A percentile compares a stretch with the other conserved stretches of the same genome.
phyloP scores from a whole-genome alignment of 2,113 vertebrate genomes.

The Phrynosoma blainvillii region DNA sequence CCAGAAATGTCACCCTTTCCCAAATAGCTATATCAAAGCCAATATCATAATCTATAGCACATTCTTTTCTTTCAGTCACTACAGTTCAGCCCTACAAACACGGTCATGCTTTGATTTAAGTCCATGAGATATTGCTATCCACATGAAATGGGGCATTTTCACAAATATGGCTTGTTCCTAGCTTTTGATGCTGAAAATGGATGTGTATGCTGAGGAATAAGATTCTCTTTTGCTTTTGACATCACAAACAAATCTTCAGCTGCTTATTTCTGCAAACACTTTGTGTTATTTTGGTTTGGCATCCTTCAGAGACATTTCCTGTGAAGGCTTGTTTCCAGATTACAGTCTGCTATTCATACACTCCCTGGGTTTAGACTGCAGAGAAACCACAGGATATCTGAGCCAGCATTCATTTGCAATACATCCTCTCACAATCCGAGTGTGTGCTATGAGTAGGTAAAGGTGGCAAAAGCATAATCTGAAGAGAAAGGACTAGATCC shows the following conservation, averaged over 20 bases:
- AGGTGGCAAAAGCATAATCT: not conserved
- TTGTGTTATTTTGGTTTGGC: not conserved
- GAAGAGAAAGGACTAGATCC: not conserved
- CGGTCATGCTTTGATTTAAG: not conserved
- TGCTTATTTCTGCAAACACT: conserved; percentile 16
- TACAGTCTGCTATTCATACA: not conserved
- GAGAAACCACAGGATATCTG: not conserved
- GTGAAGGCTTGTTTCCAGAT: not conserved
- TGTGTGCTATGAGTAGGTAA: not conserved
- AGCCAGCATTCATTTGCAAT: not conserved
- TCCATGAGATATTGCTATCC: not conserved
- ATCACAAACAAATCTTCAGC: not conserved
- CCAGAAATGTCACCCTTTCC: not conserved
- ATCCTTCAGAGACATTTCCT: not conserved
- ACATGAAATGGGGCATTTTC: not conserved
- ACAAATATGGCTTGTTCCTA: not conserved
- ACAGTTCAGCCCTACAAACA: not conserved
- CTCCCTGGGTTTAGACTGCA: not conserved
- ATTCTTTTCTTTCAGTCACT: not conserved
- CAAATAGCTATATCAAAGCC: not conserved
- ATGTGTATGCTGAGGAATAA: not conserved
- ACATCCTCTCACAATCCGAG: not conserved
- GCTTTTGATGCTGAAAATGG: not conserved
- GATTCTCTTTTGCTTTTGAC: not conserved
- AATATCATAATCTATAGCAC: not conserved